Evolutionary conservation across 2,888 invertebrate genomes (phyloP).

Genomic region (Barypeithes pellucidus): DNA sequence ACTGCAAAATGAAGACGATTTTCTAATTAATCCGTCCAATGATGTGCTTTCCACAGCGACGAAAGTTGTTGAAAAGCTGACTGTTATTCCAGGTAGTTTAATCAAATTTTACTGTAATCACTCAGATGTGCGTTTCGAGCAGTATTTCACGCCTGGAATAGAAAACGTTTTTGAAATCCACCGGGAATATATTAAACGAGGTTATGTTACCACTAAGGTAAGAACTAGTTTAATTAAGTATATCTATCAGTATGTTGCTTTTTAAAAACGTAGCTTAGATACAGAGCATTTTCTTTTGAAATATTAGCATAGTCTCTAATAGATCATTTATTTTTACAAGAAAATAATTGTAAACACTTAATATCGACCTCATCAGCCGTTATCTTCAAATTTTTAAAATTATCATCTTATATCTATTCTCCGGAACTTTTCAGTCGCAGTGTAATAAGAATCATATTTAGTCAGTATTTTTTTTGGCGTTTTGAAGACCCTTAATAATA

Average conservation of each 20-base stretch:
- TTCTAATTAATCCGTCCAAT: slow-evolving; percentile 67
- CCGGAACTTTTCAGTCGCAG: too few species aligned
- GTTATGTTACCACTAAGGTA: slow-evolving; percentile 62
- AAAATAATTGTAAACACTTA: too few species aligned
- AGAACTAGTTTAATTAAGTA: slow-evolving; percentile 21
- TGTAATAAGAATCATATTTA: too few species aligned
- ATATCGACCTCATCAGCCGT: too few species aligned
- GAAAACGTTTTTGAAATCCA: slow-evolving; percentile 68
- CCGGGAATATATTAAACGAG: slow-evolving; percentile 64
- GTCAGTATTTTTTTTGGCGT: too few species aligned
- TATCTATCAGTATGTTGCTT: neutral
- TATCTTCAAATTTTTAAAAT: too few species aligned
- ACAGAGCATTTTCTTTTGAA: too few species aligned
- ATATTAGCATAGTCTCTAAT: too few species aligned
- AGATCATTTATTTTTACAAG: too few species aligned
- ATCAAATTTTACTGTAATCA: slow-evolving; percentile 65
- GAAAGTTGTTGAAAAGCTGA: slow-evolving; percentile 62
- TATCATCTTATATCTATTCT: too few species aligned
- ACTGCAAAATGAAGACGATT: slow-evolving; percentile 69
- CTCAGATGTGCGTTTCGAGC: slow-evolving; percentile 73
- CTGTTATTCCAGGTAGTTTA: slow-evolving; percentile 64
- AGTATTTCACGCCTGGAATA: slow-evolving; percentile 74
- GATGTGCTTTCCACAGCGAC: slow-evolving; percentile 60
- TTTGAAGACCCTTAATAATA: too few species aligned
- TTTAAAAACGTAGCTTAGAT: too few species aligned